Base-by-base conservation (phyloP, 1,140 invertebrate species). In the Diorhabda carinulata region DNA sequence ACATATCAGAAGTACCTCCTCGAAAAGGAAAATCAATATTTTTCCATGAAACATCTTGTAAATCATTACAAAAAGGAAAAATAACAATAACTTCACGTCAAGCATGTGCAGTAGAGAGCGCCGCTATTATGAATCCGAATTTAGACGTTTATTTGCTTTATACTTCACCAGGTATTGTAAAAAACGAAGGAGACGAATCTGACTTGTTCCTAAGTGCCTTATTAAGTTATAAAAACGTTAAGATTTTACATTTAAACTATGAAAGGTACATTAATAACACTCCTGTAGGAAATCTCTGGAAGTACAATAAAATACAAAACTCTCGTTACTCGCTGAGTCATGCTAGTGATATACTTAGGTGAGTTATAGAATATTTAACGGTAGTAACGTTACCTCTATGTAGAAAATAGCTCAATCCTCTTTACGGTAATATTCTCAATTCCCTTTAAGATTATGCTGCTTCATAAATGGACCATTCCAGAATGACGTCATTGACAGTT, bases 21-120 rank as follows among this genome's bases (percentile, higher is more conserved):
- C 69, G 60, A 59, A 71, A 72, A 72, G 78, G 74, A 61, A 74
- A 75, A 44, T 79, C 80, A 43, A 81, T 81, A 66, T 81, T 81
- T 68, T 80, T 81, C 66, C 78, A 80, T 58, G 79, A 81, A 72
- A 79, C 77, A 3, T 79, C 81, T 2, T 86, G 83, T 41, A 82
- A 75, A 58, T 78, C 77, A 59, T 82, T 81, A 70, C 71, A 70
- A 0, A 76, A 78, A 6, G 78, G 78, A 3, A 83, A 80, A 66
- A 76, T 81, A 2, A 63, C 78, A 6, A 72, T 89, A 40, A 84
- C 79, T 25, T 67, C 84, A 0, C 79, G 89, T 10, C 86, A 90
- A 74, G 88, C 88, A 0, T 90, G 89, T 72, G 86, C 88, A 0
- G 84, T 90, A 2, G 89, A 90, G 81, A 90, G 88, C 0, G 87